Evolutionary conservation across 35 echinoderm and acorn worm species (phyloP), one percentile per base, ranked within the genome.

Genomic region (Apostichopus parvimensis): DNA sequence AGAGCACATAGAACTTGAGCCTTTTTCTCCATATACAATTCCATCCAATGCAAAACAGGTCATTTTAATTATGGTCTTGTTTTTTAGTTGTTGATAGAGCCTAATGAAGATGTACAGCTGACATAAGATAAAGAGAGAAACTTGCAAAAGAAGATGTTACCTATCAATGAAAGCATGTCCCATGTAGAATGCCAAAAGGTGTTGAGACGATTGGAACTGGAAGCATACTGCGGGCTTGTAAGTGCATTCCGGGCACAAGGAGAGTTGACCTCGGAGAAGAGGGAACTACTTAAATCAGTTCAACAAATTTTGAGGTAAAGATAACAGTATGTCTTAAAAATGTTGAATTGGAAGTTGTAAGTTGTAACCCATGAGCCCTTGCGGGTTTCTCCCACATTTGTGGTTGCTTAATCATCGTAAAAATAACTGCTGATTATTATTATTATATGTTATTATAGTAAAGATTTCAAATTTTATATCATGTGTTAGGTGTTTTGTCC

Each of bases 221-320:
- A 99, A 87, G 97, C 97, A 1, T 99, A 99, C 85, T 93, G 95
- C 21, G 82, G 90, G 1, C 90, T 99, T 5, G 89, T 99, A 57
- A 95, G 88, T 85, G 97, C 92, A 13, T 92, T 96, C 58, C 87
- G 97, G 12, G 97, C 97, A 1, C 95, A 99, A 73, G 97, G 97
- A 28, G 93, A 93, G 70, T 79, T 96, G 53, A 94, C 79, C 12
- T 58, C 93, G 17, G 97, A 94, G 57, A 99, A 99, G 75, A 99
- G 92, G 72, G 80, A 94, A 9, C 26, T 98, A 23, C 89, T 99
- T 10, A 78, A 91, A 76, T 80, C 77, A 0, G 28, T 99, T 20
- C 83, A 87, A 28, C 60, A 79, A 8, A 89, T 70, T n/a, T 77
- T 99, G 54, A 96, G 97, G 97, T 99, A 91, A 45, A 18, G 34